Evolutionary conservation across 1,140 invertebrate species (phyloP), one percentile per base, ranked within the genome.

Genomic region (Bombus waltoni): DNA sequence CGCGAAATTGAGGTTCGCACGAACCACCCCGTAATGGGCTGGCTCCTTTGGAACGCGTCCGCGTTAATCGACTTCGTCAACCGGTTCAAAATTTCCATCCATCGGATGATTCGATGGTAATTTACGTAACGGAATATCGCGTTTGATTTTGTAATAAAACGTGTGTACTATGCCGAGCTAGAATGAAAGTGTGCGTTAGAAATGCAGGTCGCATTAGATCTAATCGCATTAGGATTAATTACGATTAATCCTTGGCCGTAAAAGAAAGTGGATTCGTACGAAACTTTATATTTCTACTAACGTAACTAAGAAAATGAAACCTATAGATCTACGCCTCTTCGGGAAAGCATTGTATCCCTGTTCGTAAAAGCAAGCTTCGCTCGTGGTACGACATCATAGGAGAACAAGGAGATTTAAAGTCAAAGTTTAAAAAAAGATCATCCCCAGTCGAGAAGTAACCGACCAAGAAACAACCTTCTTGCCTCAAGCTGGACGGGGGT

Each of bases 1-100:
- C 72, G 79, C 44, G 79, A 75, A 81, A 85, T 85, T 75, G 59
- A 81, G 44, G 71, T 28, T 35, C 79, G 38, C 47, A 38, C 57
- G 59, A 25, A 18, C 22, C 47, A 80, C 68, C 68, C 76, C 40
- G 8, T n/a, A 3, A 6, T 6, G 28, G 18, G 2, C 25, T 71
- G 38, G 0, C 25, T 35, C 53, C 11, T 42, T 18, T 38, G 15
- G 53, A 70, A 59, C 44, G 38, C 32, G 47, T 40, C 47, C 47
- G 73, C 40, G 66, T 83, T 84, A 80, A 84, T 84, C 83, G 57
- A 72, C 53, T 35, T 32, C 32, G 18, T 10, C 66, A 18, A 22
- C 59, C 59, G 59, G 3, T 62, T 5, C 10, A 11, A 62, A 62
- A 11, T 62, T 62, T n/a, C n/a, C 28, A 4, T 74, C 40, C 62